These are phyloP conservation scores for Crotalus tigris DNA, from an alignment of 2,113 vertebrate genomes.

Conservation along the genomic window DNA sequence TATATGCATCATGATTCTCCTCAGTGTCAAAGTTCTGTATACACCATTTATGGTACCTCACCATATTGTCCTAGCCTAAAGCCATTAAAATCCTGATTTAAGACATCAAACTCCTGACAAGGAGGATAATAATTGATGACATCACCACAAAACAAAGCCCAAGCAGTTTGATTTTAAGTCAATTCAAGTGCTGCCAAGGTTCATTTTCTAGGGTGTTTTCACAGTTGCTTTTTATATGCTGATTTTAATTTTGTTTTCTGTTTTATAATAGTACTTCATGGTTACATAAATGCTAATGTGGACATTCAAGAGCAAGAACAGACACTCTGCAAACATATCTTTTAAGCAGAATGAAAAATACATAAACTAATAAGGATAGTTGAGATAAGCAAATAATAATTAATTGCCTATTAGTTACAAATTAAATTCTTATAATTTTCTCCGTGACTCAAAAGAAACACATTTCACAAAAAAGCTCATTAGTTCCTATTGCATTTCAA, in stretches of 20 bases:
- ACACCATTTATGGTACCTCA: background rate
- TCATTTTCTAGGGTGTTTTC: background rate
- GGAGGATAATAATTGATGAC: background rate
- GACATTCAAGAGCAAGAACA: slow-evolving; percentile 21
- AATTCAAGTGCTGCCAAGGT: background rate
- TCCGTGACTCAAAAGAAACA: background rate
- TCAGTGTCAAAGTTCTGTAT: background rate
- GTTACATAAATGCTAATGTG: slow-evolving; percentile 38
- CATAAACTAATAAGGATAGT: slow-evolving; percentile 6
- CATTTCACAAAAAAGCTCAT: background rate
- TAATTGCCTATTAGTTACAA: background rate
- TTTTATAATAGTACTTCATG: slow-evolving; percentile 41
- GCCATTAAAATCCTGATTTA: background rate
- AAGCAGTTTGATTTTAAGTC: no score
- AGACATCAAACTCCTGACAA: background rate
- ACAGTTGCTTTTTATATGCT: slow-evolving; percentile 27
- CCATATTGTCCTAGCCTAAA: background rate
- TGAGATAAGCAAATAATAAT: slow-evolving; percentile 25
- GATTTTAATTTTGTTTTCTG: slow-evolving; percentile 41
- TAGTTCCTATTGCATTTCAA: background rate
- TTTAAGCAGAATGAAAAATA: slow-evolving; percentile 13
- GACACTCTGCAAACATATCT: slow-evolving; percentile 9
- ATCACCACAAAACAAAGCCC: background rate
- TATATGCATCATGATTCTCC: background rate
- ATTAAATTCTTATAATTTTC: background rate